phyloP scores from a whole-genome alignment of 2,113 vertebrate species.

The Eleginops maclovinus region DNA sequence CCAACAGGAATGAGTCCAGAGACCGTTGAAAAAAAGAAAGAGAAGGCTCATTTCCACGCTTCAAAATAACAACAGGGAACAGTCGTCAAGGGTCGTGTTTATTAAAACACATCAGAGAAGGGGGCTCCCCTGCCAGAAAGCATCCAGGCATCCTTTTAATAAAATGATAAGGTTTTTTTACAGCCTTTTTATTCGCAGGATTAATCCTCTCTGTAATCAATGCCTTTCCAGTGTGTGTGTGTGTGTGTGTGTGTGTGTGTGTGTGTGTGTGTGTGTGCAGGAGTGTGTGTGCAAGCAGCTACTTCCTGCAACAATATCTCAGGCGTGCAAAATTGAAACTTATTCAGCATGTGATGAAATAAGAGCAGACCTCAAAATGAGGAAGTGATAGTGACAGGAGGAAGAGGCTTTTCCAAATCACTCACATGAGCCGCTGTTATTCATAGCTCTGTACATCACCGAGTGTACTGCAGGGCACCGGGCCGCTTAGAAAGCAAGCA shows the following conservation, averaged over 20 bases:
- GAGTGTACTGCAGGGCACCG: constrained; percentile 64
- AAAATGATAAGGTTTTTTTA: constrained; percentile 70
- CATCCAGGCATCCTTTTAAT: constrained; percentile 59
- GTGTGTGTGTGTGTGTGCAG: background rate
- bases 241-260: too few species aligned
- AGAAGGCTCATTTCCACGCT: constrained; percentile 74
- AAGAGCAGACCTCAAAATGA: constrained; percentile 55
- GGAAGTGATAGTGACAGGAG: constrained; percentile 79
- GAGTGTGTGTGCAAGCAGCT: constrained; percentile 52
- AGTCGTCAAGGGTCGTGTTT: constrained; percentile 74
- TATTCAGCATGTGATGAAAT: constrained; percentile 72
- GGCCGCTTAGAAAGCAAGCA: too few species aligned
- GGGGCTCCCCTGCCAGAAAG: constrained; percentile 65
- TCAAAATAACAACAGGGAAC: constrained; percentile 76
- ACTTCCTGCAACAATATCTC: constrained; percentile 72
- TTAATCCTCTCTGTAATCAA: constrained; percentile 62
- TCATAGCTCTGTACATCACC: constrained; percentile 56
- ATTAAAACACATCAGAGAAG: constrained; percentile 78
- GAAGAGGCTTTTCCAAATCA: constrained; percentile 61
- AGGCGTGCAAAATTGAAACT: constrained; percentile 54
- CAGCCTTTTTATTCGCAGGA: constrained; percentile 32
- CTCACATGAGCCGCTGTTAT: constrained; percentile 71
- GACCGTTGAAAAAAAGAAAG: constrained; percentile 67
- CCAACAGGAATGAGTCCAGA: constrained; percentile 79
- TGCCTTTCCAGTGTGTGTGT: constrained; percentile 29